Evolutionary conservation across 2,113 vertebrate species (phyloP), one percentile per base, ranked within the genome.

Genomic region (Chloroceryle aenea): DNA sequence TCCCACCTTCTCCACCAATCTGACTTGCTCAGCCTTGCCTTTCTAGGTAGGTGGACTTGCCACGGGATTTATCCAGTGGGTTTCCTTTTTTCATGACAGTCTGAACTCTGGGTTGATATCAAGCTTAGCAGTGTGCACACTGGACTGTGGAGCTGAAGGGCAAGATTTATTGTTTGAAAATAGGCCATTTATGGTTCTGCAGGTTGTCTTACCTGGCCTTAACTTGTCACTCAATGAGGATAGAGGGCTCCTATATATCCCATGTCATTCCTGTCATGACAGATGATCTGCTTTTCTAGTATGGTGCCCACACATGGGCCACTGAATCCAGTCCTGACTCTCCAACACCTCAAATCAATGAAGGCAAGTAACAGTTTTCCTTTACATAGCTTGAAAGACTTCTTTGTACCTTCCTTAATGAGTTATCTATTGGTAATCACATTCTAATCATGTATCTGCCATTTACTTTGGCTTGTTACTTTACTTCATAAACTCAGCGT

Each of bases 31-130:
- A 82, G 42, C 52, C 20, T 34, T 53, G 21, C 21, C 12, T 76
- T 55, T 12, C 34, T 20, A 4, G 0, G 8, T 2, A n/a, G 25
- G 3, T 52, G 19, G 4, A 7, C 7, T 34, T 45, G 22, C 12
- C 0, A 0, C 4, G 36, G 27, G 17, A 13, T 82, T 85, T 95
- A 1, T 58, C 38, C 32, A 29, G 19, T 45, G 34, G 5, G 10
- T 36, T 93, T 59, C 26, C 13, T 58, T 30, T 69, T 9, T 22
- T 38, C 52, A 13, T 47, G 17, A 26, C 62, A 47, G 8, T 30
- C 22, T 72, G 52, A 59, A 47, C 32, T 30, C 4, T 1, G 1
- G 48, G 19, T 7, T 79, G 56, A 17, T 68, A 38, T 17, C 11
- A 9, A 14, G 34, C 2, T 78, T 4, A 25, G 9, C n/a, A 22